A percentile compares a stretch with the other conserved stretches of the same genome.
These are phyloP conservation scores for Esox masquinongy DNA, from an alignment of 2,797 vertebrate genomes.

Conservation along the genomic window DNA sequence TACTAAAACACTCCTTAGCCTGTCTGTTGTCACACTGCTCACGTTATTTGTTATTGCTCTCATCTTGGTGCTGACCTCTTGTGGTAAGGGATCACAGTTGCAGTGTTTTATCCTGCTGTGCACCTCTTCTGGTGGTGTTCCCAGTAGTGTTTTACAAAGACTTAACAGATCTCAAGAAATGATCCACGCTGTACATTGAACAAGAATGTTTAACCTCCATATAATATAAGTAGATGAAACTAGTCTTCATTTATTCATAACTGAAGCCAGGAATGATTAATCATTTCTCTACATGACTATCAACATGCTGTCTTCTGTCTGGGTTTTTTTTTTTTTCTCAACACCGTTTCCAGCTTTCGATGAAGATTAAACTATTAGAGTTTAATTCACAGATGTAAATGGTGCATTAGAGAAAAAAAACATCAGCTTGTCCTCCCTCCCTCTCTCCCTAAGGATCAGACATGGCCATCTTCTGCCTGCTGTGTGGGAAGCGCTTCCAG, in stretches of 20 bases:
- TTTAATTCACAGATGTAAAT: too few relatives aligned
- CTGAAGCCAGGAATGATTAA: neutral
- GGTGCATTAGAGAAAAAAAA: neutral
- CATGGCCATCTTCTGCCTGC: slow-evolving; percentile 95
- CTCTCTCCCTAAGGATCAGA: slow-evolving; percentile 77
- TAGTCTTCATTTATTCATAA: neutral
- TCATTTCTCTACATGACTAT: neutral
- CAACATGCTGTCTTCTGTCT: neutral
- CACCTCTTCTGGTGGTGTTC: slow-evolving; percentile 7
- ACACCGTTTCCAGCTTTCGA: neutral
- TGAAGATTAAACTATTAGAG: neutral
- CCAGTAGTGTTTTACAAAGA: slow-evolving; percentile 10
- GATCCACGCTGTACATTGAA: neutral
- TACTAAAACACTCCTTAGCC: slow-evolving; percentile 12
- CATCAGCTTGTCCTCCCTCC: neutral
- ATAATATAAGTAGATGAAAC: neutral
- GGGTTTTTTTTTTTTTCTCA: neutral
- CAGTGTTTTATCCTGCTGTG: slow-evolving; percentile 12
- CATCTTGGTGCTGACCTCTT: slow-evolving; percentile 27
- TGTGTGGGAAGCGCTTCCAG: slow-evolving; percentile 94
- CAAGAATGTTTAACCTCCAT: neutral
- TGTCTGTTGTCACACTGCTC: slow-evolving; percentile 10
- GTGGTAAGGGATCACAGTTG: slow-evolving; percentile 12
- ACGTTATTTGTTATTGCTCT: slow-evolving; percentile 9
- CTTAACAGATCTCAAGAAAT: neutral